phyloP scores from a whole-genome alignment of 2,113 vertebrate genomes.

The Sapayoa aenigma region DNA sequence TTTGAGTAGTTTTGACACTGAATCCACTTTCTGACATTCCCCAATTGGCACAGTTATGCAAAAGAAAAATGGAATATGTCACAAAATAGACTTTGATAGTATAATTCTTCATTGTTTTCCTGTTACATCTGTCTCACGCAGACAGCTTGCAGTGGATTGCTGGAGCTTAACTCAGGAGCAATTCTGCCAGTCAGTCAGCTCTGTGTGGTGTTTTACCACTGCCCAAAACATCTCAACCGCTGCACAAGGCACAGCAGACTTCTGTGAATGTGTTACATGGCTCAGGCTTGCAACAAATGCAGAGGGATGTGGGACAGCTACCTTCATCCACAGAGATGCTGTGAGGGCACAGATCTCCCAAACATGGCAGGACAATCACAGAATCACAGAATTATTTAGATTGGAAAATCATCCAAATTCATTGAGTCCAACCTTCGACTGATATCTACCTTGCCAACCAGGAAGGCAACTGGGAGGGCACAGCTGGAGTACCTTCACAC shows the following conservation, averaged over 20 bases:
- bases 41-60: background rate
- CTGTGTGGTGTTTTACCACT: background rate
- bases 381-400: background rate
- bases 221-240: background rate
- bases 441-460: background rate
- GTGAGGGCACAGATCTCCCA: background rate
- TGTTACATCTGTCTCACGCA: fast-evolving
- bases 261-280: fast-evolving
- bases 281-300: fast-evolving
- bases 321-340: fast-evolving
- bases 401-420: background rate
- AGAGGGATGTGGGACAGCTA: background rate
- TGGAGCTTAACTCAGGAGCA: background rate
- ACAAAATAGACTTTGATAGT: background rate
- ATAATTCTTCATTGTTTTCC: background rate
- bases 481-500: background rate
- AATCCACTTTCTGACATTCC: background rate
- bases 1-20: constrained; percentile 26
- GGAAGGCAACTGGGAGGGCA: background rate
- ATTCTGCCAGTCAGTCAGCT: background rate
- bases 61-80: background rate
- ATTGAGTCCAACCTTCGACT: background rate
- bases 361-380: background rate
- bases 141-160: background rate
- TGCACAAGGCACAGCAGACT: fast-evolving